Evolutionary conservation across 1,140 invertebrate genomes (phyloP).

Genomic region (Hyposmocoma kahamanoa): DNA sequence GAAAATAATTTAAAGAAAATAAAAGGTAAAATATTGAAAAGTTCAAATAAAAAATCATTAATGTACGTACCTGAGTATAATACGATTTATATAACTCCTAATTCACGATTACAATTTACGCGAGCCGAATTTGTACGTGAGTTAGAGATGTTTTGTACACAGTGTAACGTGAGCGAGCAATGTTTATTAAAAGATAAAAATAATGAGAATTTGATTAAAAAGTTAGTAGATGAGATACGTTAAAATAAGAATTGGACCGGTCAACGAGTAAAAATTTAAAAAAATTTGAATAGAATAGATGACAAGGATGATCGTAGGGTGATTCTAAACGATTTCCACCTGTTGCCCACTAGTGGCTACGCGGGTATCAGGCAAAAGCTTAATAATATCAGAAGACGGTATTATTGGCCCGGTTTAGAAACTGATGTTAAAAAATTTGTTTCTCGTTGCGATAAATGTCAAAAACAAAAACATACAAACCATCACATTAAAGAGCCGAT

Average conservation of each 20-base stretch:
- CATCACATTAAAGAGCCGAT: not conserved
- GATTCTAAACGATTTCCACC: slow-evolving; percentile 4
- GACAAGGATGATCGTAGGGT: not conserved
- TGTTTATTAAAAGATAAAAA: slow-evolving; percentile 14
- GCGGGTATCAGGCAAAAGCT: not conserved
- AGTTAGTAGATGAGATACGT: slow-evolving; percentile 10
- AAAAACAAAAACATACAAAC: not conserved
- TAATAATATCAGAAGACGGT: slow-evolving; percentile 4
- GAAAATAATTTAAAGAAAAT: not conserved
- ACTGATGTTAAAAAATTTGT: slow-evolving; percentile 1
- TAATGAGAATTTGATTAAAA: slow-evolving; percentile 13
- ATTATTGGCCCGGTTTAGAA: not conserved
- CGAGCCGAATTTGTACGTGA: slow-evolving; percentile 14
- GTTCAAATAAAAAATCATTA: not conserved
- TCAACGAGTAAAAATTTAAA: not conserved
- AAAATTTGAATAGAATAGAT: not conserved
- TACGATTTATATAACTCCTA: slow-evolving; percentile 10
- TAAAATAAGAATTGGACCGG: slow-evolving; percentile 4
- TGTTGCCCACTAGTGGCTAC: slow-evolving; percentile 2
- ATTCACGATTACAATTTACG: slow-evolving; percentile 11
- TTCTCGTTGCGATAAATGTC: slow-evolving; percentile 1
- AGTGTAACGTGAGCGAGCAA: slow-evolving; percentile 4
- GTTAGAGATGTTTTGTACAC: slow-evolving; percentile 9
- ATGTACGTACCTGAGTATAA: not conserved
- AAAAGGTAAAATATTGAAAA: not conserved